Conservation (phyloP, 2,113 vertebrate species). For the Aptenodytes patagonicus region DNA sequence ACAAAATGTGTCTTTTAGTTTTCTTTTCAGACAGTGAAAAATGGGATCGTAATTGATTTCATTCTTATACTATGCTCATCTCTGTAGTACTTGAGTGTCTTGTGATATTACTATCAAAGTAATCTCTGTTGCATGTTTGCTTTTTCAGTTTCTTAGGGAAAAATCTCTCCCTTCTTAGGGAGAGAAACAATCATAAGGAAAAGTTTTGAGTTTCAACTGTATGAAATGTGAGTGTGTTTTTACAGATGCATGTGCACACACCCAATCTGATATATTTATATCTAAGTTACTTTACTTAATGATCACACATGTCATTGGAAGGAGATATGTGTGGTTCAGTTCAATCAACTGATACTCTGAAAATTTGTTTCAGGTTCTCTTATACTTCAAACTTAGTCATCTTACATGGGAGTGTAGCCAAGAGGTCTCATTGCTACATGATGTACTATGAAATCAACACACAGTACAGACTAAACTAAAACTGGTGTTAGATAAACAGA, state of each 20-base stretch:
- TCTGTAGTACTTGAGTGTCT: not conserved
- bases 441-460: slow-evolving; percentile 54
- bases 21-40: not conserved
- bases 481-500: slow-evolving; percentile 64
- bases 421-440: slow-evolving; percentile 50
- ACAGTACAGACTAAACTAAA: slow-evolving; percentile 57
- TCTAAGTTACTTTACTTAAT: slow-evolving; percentile 11
- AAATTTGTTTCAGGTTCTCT: slow-evolving; percentile 55
- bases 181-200: not conserved
- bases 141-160: not conserved
- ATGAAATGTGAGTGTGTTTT: slow-evolving; percentile 8
- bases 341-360: slow-evolving; percentile 27
- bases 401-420: slow-evolving; percentile 24
- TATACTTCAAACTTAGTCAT: slow-evolving; percentile 6
- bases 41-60: not conserved
- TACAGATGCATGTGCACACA: not conserved
- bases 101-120: not conserved
- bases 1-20: not conserved
- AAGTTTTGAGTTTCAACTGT: not conserved
- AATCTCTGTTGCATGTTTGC: not conserved
- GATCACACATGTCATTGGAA: slow-evolving; percentile 13
- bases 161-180: not conserved
- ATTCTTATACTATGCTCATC: not conserved
- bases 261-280: not conserved
- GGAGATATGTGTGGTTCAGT: not conserved